phyloP scores from a whole-genome alignment of 2,113 vertebrate species.

The Pithys albifrons region DNA sequence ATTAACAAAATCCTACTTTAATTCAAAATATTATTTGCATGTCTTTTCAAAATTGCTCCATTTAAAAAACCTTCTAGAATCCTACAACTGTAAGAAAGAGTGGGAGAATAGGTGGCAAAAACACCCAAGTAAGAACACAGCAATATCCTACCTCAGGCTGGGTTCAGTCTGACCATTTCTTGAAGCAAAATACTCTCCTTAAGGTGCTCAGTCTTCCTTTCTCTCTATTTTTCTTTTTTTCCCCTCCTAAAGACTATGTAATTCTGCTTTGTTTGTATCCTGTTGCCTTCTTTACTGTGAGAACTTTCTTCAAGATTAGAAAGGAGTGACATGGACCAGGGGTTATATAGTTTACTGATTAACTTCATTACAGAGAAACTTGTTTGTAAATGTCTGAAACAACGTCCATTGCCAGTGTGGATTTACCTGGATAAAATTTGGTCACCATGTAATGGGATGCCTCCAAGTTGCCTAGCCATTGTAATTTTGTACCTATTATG shows the following conservation, averaged over 20 bases:
- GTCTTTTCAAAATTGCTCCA: not conserved
- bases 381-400: slow-evolving; percentile 71
- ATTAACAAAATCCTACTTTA: not conserved
- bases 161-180: slow-evolving; percentile 78
- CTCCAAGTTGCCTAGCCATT: not conserved
- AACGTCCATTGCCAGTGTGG: slow-evolving; percentile 28
- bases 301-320: slow-evolving; percentile 72
- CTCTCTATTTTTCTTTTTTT: not conserved
- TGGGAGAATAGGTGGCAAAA: not conserved
- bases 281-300: slow-evolving; percentile 46
- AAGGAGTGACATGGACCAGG: slow-evolving; percentile 85
- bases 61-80: not conserved
- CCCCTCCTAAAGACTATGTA: not conserved
- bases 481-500: not conserved
- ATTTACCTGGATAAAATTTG: slow-evolving; percentile 3
- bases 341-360: slow-evolving; percentile 93
- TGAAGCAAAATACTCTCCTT: not conserved
- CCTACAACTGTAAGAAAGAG: not conserved
- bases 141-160: slow-evolving; percentile 80
- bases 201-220: not conserved
- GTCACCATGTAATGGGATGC: not conserved
- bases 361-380: slow-evolving; percentile 78
- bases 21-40: not conserved
- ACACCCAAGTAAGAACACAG: not conserved
- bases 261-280: slow-evolving; percentile 52